Conservation (phyloP, 1,140 invertebrate species). For the Teleopsis dalmanni region DNA sequence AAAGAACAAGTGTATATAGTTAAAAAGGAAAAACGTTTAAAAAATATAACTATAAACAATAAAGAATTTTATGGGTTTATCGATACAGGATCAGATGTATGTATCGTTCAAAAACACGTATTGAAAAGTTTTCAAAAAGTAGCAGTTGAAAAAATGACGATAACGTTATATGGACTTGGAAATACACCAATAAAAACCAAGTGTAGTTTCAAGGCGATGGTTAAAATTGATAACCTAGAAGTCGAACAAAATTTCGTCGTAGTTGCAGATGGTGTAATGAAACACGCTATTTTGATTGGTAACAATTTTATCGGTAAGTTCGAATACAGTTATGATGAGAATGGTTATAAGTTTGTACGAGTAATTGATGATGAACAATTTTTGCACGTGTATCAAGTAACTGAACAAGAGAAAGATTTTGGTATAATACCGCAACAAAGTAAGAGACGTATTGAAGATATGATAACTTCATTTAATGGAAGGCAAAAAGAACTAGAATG, state of each 20-base stretch:
- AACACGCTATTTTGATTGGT: neutral
- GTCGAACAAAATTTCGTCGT: neutral
- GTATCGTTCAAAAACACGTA: neutral
- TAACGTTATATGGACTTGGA: neutral
- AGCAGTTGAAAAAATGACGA: neutral
- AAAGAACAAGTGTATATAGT: neutral
- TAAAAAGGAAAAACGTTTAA: neutral
- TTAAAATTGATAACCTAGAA: neutral
- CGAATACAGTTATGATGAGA: neutral
- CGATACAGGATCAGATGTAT: neutral
- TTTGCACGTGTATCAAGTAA: neutral
- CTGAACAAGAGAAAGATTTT: neutral
- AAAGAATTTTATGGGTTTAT: neutral
- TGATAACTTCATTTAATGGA: constrained; percentile 7
- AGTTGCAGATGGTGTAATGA: neutral
- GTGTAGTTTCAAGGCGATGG: neutral
- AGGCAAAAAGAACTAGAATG: neutral
- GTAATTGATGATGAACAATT: neutral
- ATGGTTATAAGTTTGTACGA: neutral
- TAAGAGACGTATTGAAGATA: neutral
- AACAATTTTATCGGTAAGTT: neutral
- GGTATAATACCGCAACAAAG: neutral
- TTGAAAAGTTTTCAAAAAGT: neutral
- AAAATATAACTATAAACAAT: neutral
- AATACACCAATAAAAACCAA: neutral